Evolutionary conservation across 2,888 invertebrate species (phyloP).

Genomic region (Antitype chi): DNA sequence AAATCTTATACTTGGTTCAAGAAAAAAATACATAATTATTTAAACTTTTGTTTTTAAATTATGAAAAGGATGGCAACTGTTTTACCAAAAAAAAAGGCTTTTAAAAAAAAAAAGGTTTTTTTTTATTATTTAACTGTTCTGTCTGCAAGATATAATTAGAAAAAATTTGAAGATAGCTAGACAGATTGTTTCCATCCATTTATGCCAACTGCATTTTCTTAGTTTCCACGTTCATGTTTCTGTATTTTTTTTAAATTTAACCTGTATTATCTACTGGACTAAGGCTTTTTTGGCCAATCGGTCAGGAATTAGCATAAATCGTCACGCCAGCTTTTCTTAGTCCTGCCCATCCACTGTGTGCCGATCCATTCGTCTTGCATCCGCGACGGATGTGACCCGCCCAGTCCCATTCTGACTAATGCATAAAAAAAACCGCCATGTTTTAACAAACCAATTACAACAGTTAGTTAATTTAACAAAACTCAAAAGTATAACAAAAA

Average conservation of each 20-base stretch:
- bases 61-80: not conserved
- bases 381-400: too few relatives aligned
- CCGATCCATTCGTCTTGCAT: too few relatives aligned
- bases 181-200: not conserved
- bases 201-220: not conserved
- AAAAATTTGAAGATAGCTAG: not conserved
- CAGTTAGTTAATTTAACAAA: conserved; percentile 18
- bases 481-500: conserved; percentile 18
- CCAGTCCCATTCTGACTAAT: not conserved
- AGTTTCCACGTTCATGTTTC: not conserved
- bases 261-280: too few relatives aligned
- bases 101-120: not conserved
- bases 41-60: not conserved
- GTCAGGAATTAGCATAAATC: too few relatives aligned
- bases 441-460: conserved; percentile 18
- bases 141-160: not conserved
- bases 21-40: not conserved
- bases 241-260: too few relatives aligned
- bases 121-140: too few relatives aligned
- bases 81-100: not conserved
- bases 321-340: too few relatives aligned
- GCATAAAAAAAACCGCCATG: not conserved
- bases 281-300: too few relatives aligned
- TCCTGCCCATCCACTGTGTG: too few relatives aligned
- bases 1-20: too few relatives aligned